These are phyloP conservation scores for Agrochola circellaris DNA, from an alignment of 2,888 invertebrate genomes.

Conservation along the genomic window DNA sequence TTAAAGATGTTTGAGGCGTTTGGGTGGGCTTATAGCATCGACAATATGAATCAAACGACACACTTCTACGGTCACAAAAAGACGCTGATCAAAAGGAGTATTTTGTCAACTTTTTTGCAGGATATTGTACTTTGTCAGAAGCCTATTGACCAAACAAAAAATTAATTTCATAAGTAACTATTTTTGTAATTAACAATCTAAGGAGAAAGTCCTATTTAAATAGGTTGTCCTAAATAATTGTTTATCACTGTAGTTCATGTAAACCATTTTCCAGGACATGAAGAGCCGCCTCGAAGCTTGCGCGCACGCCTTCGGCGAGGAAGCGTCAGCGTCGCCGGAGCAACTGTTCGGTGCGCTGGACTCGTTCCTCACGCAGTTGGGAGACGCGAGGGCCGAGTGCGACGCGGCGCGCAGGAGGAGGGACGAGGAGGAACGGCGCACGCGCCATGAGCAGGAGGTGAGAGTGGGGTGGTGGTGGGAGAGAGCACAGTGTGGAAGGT, in stretches of 20 bases:
- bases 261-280: constrained; percentile 93
- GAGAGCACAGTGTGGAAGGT: too few species aligned
- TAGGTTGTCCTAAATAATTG: not conserved
- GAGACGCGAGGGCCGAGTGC: constrained; percentile 96
- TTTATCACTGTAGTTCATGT: not conserved
- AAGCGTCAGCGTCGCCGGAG: constrained; percentile 96
- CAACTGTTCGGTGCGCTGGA: constrained; percentile 98
- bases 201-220: not conserved
- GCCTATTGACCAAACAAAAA: too few species aligned
- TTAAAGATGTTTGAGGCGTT: not conserved
- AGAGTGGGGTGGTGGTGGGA: too few species aligned
- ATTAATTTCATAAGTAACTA: too few species aligned
- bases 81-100: not conserved
- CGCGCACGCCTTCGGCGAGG: constrained; percentile 97
- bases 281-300: constrained; percentile 97
- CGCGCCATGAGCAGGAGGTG: constrained; percentile 96
- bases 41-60: not conserved
- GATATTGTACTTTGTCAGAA: too few species aligned
- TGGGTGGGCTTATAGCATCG: too few species aligned
- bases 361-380: constrained; percentile 95
- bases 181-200: too few species aligned
- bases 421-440: constrained; percentile 97
- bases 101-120: too few species aligned
- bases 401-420: constrained; percentile 95
- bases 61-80: not conserved